Evolutionary conservation across 1,140 invertebrate genomes (phyloP).

Genomic region (Chrysomallon squamiferum): DNA sequence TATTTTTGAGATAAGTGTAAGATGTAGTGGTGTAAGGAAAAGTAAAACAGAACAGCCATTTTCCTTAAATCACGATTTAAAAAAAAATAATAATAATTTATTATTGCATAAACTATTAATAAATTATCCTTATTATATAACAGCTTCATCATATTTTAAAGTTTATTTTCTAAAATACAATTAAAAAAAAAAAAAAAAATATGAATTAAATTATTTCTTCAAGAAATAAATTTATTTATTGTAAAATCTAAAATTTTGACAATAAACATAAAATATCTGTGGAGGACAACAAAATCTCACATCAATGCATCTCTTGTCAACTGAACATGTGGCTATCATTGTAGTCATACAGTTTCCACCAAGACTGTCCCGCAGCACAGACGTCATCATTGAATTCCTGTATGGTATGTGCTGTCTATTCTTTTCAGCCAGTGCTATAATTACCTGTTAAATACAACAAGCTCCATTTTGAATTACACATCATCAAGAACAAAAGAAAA

Average conservation of each 20-base stretch:
- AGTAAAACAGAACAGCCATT: neutral
- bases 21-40: neutral
- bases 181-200: neutral
- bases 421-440: slow-evolving; percentile 70
- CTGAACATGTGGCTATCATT: slow-evolving; percentile 72
- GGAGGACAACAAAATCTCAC: slow-evolving; percentile 53
- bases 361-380: slow-evolving; percentile 71
- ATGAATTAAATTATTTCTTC: neutral
- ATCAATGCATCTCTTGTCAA: slow-evolving; percentile 67
- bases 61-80: too few species aligned
- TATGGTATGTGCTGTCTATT: slow-evolving; percentile 71
- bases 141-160: neutral
- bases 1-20: neutral
- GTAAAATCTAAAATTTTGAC: neutral
- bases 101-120: too few species aligned
- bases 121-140: too few species aligned
- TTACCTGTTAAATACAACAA: slow-evolving; percentile 61
- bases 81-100: too few species aligned
- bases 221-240: neutral
- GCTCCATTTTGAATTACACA: neutral
- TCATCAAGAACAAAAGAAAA: neutral
- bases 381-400: slow-evolving; percentile 73
- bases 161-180: neutral
- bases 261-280: neutral
- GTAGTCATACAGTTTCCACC: slow-evolving; percentile 74